These are phyloP conservation scores for Sebastes fasciatus DNA, from an alignment of 2,113 vertebrate species.

Conservation along the genomic window DNA sequence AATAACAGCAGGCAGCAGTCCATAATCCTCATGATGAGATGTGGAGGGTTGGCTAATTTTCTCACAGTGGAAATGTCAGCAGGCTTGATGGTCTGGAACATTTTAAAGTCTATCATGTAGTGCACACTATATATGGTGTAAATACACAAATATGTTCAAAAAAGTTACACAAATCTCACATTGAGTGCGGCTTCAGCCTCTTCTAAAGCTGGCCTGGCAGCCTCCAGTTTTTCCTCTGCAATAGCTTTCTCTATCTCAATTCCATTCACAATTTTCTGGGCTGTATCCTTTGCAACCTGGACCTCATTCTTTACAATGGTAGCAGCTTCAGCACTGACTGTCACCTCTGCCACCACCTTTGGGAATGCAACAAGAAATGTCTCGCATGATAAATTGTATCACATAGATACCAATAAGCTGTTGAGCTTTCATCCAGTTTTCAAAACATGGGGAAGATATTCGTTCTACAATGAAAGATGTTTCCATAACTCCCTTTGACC, in stretches of 20 bases:
- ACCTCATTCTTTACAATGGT: slow-evolving; percentile 89
- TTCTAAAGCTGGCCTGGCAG: slow-evolving; percentile 87
- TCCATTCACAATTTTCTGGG: slow-evolving; percentile 88
- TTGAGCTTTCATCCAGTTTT: not conserved
- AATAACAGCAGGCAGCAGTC: slow-evolving; percentile 87
- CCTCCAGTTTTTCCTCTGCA: slow-evolving; percentile 87
- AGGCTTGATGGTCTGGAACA: slow-evolving; percentile 86
- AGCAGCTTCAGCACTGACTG: slow-evolving; percentile 87
- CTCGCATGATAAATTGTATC: not conserved
- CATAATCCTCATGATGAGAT: slow-evolving; percentile 89
- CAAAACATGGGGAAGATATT: not conserved
- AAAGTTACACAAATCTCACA: slow-evolving; percentile 73
- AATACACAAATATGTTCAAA: not conserved
- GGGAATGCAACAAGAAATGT: slow-evolving; percentile 36
- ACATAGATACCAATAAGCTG: not conserved
- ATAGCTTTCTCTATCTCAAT: slow-evolving; percentile 87
- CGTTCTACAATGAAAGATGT: not conserved
- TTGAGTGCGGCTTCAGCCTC: slow-evolving; percentile 88
- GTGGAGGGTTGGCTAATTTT: slow-evolving; percentile 87
- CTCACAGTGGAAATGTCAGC: slow-evolving; percentile 88
- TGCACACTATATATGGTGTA: not conserved
- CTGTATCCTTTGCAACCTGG: slow-evolving; percentile 89
- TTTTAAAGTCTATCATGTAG: not conserved
- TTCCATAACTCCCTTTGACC: not conserved
- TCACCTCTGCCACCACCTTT: slow-evolving; percentile 88